These are phyloP conservation scores for Pelosia muscerda DNA, from an alignment of 2,888 invertebrate species.

Conservation along the genomic window DNA sequence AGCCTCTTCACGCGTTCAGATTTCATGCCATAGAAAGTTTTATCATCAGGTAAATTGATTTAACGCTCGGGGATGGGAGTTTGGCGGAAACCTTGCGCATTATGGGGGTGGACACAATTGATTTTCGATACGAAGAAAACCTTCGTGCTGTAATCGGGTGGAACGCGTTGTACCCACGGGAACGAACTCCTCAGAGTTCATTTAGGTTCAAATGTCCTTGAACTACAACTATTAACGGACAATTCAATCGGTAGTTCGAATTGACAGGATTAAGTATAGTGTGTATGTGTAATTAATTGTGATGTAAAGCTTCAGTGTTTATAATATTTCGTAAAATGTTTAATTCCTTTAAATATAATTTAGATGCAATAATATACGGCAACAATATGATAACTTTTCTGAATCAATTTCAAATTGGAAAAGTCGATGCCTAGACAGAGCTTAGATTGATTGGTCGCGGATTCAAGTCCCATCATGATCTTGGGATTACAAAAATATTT, in stretches of 20 bases:
- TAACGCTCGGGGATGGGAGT: slow-evolving; percentile 50
- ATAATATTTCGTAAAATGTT: background rate
- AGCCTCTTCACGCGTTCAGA: slow-evolving; percentile 44
- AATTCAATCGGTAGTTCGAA: background rate
- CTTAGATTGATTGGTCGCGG: too few species aligned
- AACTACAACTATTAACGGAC: background rate
- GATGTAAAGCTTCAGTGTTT: background rate
- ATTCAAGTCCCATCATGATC: too few species aligned
- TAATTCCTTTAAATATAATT: background rate
- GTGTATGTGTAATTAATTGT: background rate
- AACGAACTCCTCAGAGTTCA: background rate
- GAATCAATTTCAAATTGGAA: too few species aligned
- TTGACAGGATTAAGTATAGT: background rate
- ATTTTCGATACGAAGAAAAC: slow-evolving; percentile 39
- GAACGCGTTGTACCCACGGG: slow-evolving; percentile 13
- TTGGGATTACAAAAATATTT: too few species aligned
- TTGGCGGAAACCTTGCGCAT: slow-evolving; percentile 29
- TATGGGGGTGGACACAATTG: slow-evolving; percentile 35
- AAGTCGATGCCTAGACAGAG: too few species aligned
- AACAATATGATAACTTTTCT: too few species aligned
- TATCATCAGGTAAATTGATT: slow-evolving; percentile 57
- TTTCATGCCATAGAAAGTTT: slow-evolving; percentile 61
- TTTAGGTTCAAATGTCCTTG: background rate
- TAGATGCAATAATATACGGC: too few species aligned
- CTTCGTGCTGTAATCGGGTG: slow-evolving; percentile 31